Conservation (phyloP, 1,140 invertebrate species). For the Chironomus striatipennis region DNA sequence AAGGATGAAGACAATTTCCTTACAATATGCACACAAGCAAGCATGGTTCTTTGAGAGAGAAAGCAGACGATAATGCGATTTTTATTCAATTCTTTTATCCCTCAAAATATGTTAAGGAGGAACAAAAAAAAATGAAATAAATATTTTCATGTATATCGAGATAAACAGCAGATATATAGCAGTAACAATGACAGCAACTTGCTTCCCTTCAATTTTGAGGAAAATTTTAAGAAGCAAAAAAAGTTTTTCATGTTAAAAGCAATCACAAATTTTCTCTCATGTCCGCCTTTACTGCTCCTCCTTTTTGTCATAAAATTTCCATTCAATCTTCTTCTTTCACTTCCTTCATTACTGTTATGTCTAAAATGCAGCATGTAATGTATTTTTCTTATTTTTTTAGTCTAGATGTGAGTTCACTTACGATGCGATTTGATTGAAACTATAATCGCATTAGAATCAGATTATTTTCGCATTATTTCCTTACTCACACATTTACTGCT, state of each 20-base stretch:
- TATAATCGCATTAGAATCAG: constrained; percentile 17
- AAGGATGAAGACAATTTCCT: not conserved
- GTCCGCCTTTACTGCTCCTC: not conserved
- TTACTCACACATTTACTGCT: not conserved
- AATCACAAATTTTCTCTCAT: not conserved
- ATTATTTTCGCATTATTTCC: constrained; percentile 17
- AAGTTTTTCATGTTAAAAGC: not conserved
- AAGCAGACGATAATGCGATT: not conserved
- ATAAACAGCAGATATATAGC: too few relatives aligned
- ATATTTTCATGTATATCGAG: too few relatives aligned
- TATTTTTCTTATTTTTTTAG: too few relatives aligned
- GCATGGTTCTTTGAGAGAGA: not conserved
- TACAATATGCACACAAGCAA: too few relatives aligned
- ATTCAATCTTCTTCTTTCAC: not conserved
- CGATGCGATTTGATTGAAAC: not conserved
- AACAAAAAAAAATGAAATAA: too few relatives aligned
- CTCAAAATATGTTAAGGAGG: too few relatives aligned
- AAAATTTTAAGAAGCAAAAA: not conserved
- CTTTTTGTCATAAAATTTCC: not conserved
- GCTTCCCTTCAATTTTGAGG: not conserved
- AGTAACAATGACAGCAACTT: too few relatives aligned
- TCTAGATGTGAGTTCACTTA: not conserved
- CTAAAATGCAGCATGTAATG: not conserved
- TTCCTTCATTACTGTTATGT: not conserved
- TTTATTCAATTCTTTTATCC: too few relatives aligned